Percentiles rank a stretch among this genome's conserved stretches.
These are phyloP conservation scores for Pollenia labialis DNA, from an alignment of 2,888 invertebrate genomes.

Conservation along the genomic window DNA sequence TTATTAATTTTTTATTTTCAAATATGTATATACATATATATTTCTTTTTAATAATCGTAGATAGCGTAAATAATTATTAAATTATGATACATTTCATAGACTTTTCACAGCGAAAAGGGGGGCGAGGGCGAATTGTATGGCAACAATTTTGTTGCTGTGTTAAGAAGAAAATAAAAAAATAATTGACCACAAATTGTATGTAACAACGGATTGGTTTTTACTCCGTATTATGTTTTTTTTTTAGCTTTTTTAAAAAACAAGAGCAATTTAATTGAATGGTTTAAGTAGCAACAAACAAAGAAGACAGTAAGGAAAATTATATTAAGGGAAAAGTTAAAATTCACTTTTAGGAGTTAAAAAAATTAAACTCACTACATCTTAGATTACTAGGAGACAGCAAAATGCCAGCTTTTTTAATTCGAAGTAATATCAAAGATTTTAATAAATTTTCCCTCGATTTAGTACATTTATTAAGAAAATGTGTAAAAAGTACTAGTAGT, in stretches of 20 bases:
- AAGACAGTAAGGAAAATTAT: no score
- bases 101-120: not conserved
- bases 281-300: not conserved
- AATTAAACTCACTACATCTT: no score
- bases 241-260: slow-evolving; percentile 24
- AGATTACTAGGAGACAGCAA: no score
- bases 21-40: not conserved
- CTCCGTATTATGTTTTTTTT: not conserved
- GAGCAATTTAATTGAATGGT: slow-evolving; percentile 22
- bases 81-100: slow-evolving; percentile 50
- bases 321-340: no score
- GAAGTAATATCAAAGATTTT: no score
- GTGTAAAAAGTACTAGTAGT: no score
- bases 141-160: slow-evolving; percentile 6
- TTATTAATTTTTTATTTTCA: slow-evolving; percentile 8
- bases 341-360: no score
- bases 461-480: no score
- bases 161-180: slow-evolving; percentile 14
- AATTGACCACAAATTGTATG: slow-evolving; percentile 63
- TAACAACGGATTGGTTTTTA: slow-evolving; percentile 35
- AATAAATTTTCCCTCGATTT: no score
- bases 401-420: no score
- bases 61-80: slow-evolving; percentile 69
- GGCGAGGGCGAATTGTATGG: slow-evolving; percentile 2
- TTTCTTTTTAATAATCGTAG: slow-evolving; percentile 32